phyloP scores from a whole-genome alignment of 2,797 vertebrate species.

The Enteromius mattozi region DNA sequence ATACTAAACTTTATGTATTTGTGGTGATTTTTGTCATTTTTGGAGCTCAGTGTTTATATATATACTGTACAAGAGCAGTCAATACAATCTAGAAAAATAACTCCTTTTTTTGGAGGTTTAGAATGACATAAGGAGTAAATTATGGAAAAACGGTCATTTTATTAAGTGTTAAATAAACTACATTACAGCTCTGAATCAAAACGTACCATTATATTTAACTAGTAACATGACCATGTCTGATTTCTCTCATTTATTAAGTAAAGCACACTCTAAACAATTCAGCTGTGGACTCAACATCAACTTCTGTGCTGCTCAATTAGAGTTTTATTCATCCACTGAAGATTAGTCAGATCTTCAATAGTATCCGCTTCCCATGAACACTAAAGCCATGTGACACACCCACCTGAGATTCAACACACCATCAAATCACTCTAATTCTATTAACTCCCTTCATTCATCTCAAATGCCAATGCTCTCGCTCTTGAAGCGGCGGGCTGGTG shows the following conservation, averaged over 20 bases:
- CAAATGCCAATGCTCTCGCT: constrained; percentile 35
- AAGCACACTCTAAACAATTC: neutral
- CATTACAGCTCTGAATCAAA: constrained; percentile 3
- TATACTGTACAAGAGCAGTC: neutral
- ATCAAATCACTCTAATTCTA: constrained; percentile 59
- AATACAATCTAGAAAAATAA: neutral
- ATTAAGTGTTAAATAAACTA: neutral
- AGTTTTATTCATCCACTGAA: neutral
- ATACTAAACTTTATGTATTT: neutral
- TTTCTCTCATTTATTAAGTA: neutral
- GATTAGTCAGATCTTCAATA: constrained; percentile 32
- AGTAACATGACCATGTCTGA: neutral
- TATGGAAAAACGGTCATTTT: neutral
- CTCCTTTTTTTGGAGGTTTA: neutral
- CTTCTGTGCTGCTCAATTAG: neutral
- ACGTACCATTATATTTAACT: neutral
- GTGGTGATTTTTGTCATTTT: neutral
- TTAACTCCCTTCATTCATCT: constrained; percentile 59
- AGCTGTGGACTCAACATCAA: neutral
- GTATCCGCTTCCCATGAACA: constrained; percentile 45
- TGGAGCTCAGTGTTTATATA: neutral
- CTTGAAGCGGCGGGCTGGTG: constrained; percentile 8
- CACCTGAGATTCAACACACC: constrained; percentile 51
- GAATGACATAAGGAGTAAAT: neutral
- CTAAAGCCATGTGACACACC: constrained; percentile 36